Base-by-base conservation (phyloP, 2,888 invertebrate species). In the Melitaea athalia region DNA sequence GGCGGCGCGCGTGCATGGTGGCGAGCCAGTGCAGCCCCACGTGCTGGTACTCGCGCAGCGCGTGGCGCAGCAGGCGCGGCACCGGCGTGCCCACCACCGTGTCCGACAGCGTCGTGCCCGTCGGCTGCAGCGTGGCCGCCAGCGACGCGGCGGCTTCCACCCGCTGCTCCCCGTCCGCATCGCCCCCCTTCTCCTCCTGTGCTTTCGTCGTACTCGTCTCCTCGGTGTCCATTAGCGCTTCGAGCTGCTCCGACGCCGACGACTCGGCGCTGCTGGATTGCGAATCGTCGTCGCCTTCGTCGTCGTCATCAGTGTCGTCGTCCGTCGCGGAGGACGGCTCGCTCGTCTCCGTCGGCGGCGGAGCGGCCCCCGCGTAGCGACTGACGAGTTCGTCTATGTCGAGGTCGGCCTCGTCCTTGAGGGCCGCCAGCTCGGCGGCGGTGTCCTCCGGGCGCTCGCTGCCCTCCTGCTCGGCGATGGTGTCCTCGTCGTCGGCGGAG, bases 1-100 rank as follows among this genome's bases (percentile, higher is more conserved):
- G 93, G 84, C 97, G 96, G 80, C 98, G 95, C 79, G 98, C 97
- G 85, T 97, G 97, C 97, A 99, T 98, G 12, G 99, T 98, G 65
- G 98, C 98, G 78, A 99, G 93, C 99, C 99, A 99, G 89, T 99
- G 98, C 79, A 99, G 94, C 63, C 99, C 99, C 84, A 99, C 98
- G 88, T 98, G 98, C 91, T 98, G 99, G 91, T 99, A 99, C 91
- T 99, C 99, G 79, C 99, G 95, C 77, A 99, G 93, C 70, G 95
- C 92, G 88, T 98, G 98, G 85, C 97, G 97, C 77, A 99, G 91
- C 81, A 99, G 94, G 83, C 97, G 97, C 77, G 99, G 99, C 83
- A 99, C 96, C 80, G 96, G 96, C 59, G 99, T 99, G 72, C 96
- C 98, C 79, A 98, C 98, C 66, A 96, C 96, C 64, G 99, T 98